These are phyloP conservation scores for Nibea coibor DNA, from an alignment of 2,113 vertebrate species.

Conservation along the genomic window DNA sequence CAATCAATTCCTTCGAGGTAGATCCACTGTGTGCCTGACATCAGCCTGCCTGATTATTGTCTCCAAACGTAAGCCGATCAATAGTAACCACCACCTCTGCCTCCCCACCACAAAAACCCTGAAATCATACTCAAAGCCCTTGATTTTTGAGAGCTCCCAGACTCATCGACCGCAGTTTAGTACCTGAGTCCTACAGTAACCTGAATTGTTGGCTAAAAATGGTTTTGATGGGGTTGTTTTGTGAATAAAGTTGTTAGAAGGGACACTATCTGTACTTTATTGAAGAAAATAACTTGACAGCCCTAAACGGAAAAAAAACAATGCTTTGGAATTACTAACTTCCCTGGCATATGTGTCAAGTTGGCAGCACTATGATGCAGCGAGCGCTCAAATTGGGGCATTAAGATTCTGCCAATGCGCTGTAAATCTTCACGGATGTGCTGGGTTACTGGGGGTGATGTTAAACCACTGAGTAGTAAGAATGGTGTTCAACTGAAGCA, in stretches of 20 bases:
- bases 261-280: constrained; percentile 46
- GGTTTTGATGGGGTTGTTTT: constrained; percentile 26
- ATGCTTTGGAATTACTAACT: constrained; percentile 32
- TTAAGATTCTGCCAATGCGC: constrained; percentile 56
- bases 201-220: constrained; percentile 19
- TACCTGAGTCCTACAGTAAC: constrained; percentile 20
- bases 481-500: constrained; percentile 37
- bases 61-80: constrained; percentile 64
- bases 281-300: constrained; percentile 49
- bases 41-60: constrained; percentile 75
- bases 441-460: constrained; percentile 45
- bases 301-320: constrained; percentile 4
- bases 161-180: constrained; percentile 56
- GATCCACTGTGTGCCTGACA: constrained; percentile 74
- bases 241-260: constrained; percentile 47
- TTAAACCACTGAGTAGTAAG: constrained; percentile 38
- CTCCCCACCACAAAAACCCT: constrained; percentile 43
- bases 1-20: constrained; percentile 74
- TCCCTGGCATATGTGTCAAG: constrained; percentile 53
- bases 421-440: constrained; percentile 44
- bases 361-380: constrained; percentile 44
- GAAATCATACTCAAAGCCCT: constrained; percentile 42
- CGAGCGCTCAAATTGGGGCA: constrained; percentile 42
- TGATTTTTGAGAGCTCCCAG: constrained; percentile 48
- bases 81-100: constrained; percentile 57